Base-by-base conservation (phyloP, 2,888 invertebrate genomes). In the Leucophenga maculata region DNA sequence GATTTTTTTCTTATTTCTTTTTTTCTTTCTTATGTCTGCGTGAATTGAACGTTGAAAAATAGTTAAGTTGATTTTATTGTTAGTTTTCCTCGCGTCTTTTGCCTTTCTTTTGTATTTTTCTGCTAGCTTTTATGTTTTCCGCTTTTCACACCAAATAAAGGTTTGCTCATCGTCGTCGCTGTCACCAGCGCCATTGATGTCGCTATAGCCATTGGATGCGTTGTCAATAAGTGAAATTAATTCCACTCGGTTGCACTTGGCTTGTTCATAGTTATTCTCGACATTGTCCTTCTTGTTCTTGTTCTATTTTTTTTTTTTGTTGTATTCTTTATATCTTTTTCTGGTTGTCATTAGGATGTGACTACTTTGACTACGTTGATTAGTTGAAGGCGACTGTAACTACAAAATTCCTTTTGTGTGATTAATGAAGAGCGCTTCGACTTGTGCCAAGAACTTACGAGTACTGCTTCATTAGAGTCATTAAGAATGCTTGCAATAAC, bases 221-320 rank as follows among this genome's bases (percentile, higher is more conserved):
- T 50, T 50, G 50, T 50, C 50, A 50, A 50, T 50, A 50, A 50
- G 50, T 50, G 50, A 16, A 16, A 50, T 50, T 50, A 50, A 50
- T 50, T 50, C 50, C 50, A 50, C 50, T 50, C 18, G n/a, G 50
- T 50, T 50, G 50, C 50, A 50, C 50, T 50, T 50, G 16, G 50
- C 18, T 50, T 50, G 50, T 50, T 3, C 39, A 8, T 39, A 39
- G 39, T 39, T 39, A 39, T 39, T 39, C 39, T 39, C 39, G 3
- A 39, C 39, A 39, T 6, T 39, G 39, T 39, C 39, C 39, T 39
- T 39, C 39, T 39, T 39, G 39, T 39, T 39, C 39, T 39, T 39
- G 1, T 32, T 32, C 32, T 6, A 6, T 32, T 32, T 8, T 32
- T 32, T 39, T 11, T 1, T 39, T 9, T 39, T 39, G 8, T 39